Evolutionary conservation across 2,797 vertebrate genomes (phyloP), one percentile per base, ranked within the genome.

Genomic region (Gambelia wislizenii): DNA sequence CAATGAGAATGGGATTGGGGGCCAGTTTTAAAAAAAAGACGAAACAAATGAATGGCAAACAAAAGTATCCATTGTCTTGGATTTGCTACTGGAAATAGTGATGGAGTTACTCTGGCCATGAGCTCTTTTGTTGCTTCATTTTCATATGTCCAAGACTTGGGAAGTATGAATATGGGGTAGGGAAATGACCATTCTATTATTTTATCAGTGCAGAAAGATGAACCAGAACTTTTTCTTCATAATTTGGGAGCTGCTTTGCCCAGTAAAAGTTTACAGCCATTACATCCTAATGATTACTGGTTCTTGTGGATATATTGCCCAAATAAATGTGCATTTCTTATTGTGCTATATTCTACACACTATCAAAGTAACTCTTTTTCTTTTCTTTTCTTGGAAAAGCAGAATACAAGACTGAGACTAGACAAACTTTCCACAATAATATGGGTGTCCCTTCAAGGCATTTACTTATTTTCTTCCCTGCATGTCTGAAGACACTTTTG

Each of bases 231-330:
- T 88, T 89, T 77, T 56, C 82, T 87, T 80, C 87, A 47, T 33
- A 47, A 39, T 25, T 47, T 88, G n/a, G 18, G 44, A 86, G 90
- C 89, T 91, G 74, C 42, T 64, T 47, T 86, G 67, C 75, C 72
- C 27, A 44, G 39, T 82, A 56, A 87, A 89, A 80, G n/a, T 91
- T 93, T 92, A 85, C 39, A 72, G 69, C 44, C 3, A 27, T 25
- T 80, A 44, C 69, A 14, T 87, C 42, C 2, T 81, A 88, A 76
- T 89, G 70, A 69, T 56, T 90, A 74, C 76, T 70, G 39, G 56
- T 1, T 56, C 39, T 70, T 61, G n/a, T 59, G 75, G 61, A 47
- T 70, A 25, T 16, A 54, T 91, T 87, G 47, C 74, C 54, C 44
- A 81, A 18, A 69, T 25, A 89, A 64, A 72, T 25, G 18, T 6